These are phyloP conservation scores for Pyrrhura leucotis DNA, from an alignment of 2,797 vertebrate genomes.

Conservation along the genomic window DNA sequence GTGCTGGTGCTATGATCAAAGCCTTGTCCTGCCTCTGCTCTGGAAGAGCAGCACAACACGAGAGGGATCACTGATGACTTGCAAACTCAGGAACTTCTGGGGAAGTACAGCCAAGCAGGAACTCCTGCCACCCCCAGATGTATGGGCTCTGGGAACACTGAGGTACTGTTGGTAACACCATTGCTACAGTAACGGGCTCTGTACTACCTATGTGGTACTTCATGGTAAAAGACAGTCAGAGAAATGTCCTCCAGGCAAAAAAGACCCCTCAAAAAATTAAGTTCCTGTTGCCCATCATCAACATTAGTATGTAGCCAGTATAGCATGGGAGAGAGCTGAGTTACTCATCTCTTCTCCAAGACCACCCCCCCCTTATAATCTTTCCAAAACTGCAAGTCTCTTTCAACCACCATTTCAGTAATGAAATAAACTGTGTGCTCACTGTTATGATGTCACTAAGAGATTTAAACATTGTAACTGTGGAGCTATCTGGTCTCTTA, in stretches of 20 bases:
- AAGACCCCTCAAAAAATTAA: not conserved
- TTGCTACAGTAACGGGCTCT: not conserved
- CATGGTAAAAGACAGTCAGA: not conserved
- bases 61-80: not conserved
- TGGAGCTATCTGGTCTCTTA: slow-evolving; percentile 74
- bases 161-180: not conserved
- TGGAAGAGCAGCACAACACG: not conserved
- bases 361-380: not conserved
- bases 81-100: not conserved
- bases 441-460: not conserved
- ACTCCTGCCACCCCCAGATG: not conserved
- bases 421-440: not conserved
- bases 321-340: not conserved
- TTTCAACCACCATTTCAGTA: not conserved
- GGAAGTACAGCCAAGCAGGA: not conserved
- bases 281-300: not conserved
- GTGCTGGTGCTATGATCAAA: not conserved
- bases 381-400: not conserved
- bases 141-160: not conserved
- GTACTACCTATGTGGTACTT: not conserved
- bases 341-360: not conserved
- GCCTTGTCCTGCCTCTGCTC: not conserved
- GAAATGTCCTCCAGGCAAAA: not conserved
- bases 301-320: not conserved
- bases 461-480: not conserved